These are phyloP conservation scores for Antheraea mylitta DNA, from an alignment of 1,140 invertebrate genomes.

Conservation along the genomic window DNA sequence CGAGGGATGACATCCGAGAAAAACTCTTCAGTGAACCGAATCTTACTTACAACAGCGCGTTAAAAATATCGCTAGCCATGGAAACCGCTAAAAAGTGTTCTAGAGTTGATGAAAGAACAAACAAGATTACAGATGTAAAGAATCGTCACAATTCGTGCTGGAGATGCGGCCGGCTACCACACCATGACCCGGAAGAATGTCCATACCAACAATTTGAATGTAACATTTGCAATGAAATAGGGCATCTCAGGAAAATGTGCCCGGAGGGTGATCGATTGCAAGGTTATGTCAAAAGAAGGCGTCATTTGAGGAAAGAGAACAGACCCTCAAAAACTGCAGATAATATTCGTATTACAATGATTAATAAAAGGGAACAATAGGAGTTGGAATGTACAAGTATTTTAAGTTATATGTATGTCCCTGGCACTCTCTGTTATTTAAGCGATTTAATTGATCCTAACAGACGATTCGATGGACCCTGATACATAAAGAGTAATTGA, in stretches of 20 bases:
- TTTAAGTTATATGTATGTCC: no score
- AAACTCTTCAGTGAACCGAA: neutral
- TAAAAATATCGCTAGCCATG: neutral
- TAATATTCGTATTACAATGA: neutral
- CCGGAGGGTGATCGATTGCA: neutral
- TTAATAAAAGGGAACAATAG: no score
- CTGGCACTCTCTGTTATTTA: no score
- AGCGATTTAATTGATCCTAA: no score
- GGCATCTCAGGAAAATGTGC: neutral
- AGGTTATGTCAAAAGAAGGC: neutral
- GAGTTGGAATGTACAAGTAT: no score
- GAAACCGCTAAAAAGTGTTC: neutral
- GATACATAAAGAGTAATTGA: no score
- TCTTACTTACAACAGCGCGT: neutral
- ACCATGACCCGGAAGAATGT: neutral
- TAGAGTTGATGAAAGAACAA: neutral
- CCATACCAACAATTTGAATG: neutral
- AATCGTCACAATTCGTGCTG: neutral
- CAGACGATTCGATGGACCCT: no score
- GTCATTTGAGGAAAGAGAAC: neutral
- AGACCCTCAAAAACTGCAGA: neutral
- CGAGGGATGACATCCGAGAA: neutral
- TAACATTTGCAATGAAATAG: neutral
- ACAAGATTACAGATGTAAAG: neutral
- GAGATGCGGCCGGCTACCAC: neutral